These are phyloP conservation scores for Marasmarcha lunaedactyla DNA, from an alignment of 2,888 invertebrate species.

Conservation along the genomic window DNA sequence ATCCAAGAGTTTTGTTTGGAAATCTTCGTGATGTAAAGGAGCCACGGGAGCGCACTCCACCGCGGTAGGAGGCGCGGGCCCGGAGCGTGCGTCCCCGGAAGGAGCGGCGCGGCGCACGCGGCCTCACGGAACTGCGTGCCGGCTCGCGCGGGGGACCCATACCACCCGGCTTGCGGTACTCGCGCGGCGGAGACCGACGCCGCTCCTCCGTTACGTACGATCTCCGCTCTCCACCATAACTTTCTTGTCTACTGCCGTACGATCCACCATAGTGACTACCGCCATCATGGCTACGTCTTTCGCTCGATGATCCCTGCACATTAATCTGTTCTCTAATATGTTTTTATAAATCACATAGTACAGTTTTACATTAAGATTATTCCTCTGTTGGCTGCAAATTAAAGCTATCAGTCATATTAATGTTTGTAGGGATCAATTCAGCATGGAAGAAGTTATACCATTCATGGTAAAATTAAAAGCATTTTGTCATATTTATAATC, in stretches of 20 bases:
- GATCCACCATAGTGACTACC: constrained; percentile 68
- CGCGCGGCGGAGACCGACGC: constrained; percentile 65
- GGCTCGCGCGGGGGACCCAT: constrained; percentile 62
- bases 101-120: constrained; percentile 66
- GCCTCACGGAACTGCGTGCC: constrained; percentile 39
- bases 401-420: too few relatives aligned
- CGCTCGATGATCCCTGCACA: constrained; percentile 67
- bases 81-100: constrained; percentile 66
- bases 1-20: constrained; percentile 47
- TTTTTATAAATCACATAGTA: too few relatives aligned
- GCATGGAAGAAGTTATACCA: too few relatives aligned
- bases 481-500: too few relatives aligned
- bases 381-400: too few relatives aligned
- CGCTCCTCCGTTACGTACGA: constrained; percentile 66
- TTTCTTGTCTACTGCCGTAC: constrained; percentile 68
- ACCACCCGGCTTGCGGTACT: constrained; percentile 59
- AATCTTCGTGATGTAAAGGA: constrained; percentile 47
- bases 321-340: constrained; percentile 29
- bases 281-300: constrained; percentile 70
- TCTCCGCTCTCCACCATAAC: constrained; percentile 59
- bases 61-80: constrained; percentile 65
- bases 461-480: too few relatives aligned
- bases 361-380: too few relatives aligned
- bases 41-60: constrained; percentile 66
- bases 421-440: too few relatives aligned